These are phyloP conservation scores for Amphipyra tragopoginis DNA, from an alignment of 2,888 invertebrate genomes.

Conservation along the genomic window DNA sequence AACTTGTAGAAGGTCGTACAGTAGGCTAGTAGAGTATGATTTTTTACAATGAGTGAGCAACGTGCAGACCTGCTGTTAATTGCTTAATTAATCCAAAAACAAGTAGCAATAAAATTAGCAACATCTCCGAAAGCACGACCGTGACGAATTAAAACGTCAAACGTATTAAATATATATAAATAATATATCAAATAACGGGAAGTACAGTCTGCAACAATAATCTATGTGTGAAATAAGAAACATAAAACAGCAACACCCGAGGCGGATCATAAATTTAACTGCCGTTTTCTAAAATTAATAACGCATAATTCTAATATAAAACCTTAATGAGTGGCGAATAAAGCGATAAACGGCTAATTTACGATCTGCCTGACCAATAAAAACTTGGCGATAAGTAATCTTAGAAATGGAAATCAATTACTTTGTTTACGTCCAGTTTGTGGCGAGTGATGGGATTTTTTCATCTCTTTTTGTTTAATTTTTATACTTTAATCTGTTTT, in stretches of 20 bases:
- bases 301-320: constrained; percentile 85
- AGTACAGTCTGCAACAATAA: constrained; percentile 54
- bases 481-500: constrained; percentile 50
- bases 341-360: constrained; percentile 84
- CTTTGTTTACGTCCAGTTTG: constrained; percentile 72
- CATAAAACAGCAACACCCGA: constrained; percentile 69
- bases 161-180: not conserved
- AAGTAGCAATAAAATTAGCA: not conserved
- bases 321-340: constrained; percentile 87
- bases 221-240: constrained; percentile 62
- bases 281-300: constrained; percentile 87
- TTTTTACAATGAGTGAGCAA: no score
- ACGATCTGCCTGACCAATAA: constrained; percentile 73
- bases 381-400: constrained; percentile 71
- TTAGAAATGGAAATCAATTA: constrained; percentile 76
- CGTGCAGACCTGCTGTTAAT: no score
- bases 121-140: not conserved
- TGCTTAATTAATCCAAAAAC: not conserved
- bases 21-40: no score
- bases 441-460: constrained; percentile 48
- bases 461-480: constrained; percentile 44
- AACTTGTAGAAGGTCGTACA: no score
- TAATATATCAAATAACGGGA: not conserved
- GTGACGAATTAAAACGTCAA: not conserved
- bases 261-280: constrained; percentile 76